Conservation (phyloP, 2,888 invertebrate genomes). For the Trichogramma dendrolimi region DNA sequence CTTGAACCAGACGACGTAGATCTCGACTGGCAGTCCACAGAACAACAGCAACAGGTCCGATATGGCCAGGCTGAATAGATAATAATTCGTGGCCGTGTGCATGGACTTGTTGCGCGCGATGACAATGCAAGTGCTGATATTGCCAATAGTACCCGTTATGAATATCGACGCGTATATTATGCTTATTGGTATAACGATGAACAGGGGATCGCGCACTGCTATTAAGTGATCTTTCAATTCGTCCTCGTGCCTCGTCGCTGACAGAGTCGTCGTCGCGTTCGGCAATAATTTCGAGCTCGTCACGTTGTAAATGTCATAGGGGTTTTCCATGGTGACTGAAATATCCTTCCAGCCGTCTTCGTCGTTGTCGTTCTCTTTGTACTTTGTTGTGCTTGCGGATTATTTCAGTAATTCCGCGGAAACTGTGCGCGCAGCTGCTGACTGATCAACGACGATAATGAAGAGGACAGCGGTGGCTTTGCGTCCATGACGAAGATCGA, state of each 20-base stretch:
- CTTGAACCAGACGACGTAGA: conserved; percentile 54
- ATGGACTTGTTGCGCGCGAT: conserved; percentile 62
- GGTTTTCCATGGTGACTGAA: conserved; percentile 5
- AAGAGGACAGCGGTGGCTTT: too few species aligned
- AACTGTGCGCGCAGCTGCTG: too few species aligned
- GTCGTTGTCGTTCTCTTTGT: too few species aligned
- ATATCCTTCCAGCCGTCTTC: too few species aligned
- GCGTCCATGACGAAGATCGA: too few species aligned
- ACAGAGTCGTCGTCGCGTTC: neutral
- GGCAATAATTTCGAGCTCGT: neutral
- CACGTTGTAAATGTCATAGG: conserved; percentile 1
- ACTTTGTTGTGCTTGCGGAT: too few species aligned
- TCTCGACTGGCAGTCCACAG: conserved; percentile 60
- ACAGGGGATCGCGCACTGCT: conserved; percentile 48
- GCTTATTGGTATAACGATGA: conserved; percentile 55
- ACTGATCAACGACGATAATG: too few species aligned
- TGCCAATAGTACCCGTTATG: conserved; percentile 59
- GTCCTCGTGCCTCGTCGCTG: neutral
- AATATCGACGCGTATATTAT: conserved; percentile 58
- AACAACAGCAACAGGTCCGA: conserved; percentile 62
- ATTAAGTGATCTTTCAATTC: conserved; percentile 15
- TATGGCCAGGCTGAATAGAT: conserved; percentile 62
- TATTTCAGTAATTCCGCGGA: too few species aligned
- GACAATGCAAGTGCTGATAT: conserved; percentile 62
- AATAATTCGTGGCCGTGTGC: conserved; percentile 67